A percentile compares a stretch with the other conserved stretches of the same genome.
Conservation (phyloP, 2,797 vertebrate species). For the Scolopax rusticola region DNA sequence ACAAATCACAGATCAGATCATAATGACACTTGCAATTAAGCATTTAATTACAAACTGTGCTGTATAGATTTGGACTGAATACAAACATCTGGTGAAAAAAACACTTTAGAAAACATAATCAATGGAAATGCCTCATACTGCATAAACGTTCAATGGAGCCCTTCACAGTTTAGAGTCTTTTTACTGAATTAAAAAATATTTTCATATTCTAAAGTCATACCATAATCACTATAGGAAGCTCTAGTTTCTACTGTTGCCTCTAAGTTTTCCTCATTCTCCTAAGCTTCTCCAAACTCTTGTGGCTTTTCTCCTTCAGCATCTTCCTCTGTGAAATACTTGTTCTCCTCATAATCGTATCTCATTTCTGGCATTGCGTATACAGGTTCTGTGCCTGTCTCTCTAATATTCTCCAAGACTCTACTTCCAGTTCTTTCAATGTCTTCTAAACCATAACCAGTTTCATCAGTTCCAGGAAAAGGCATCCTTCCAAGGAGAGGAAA, state of each 20-base stretch:
- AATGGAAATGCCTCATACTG: neutral
- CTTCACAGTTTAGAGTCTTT: neutral
- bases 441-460: neutral
- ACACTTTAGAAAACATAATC: neutral
- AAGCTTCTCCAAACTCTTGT: neutral
- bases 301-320: neutral
- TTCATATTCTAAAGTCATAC: constrained; percentile 8
- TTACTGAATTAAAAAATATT: neutral
- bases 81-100: neutral
- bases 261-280: neutral
- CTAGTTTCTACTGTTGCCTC: neutral
- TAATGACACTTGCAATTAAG: neutral
- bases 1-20: neutral
- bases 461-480: neutral
- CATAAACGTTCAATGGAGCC: neutral
- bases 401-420: constrained; percentile 1
- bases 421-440: neutral
- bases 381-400: neutral
- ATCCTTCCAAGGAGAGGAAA: neutral
- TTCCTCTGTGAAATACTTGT: constrained; percentile 12
- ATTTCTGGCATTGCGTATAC: neutral
- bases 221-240: neutral
- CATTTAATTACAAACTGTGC: neutral
- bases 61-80: neutral
- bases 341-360: constrained; percentile 40